Percentiles rank a stretch among this genome's conserved stretches.
Conservation (phyloP, 2,797 vertebrate species). For the Denticeps clupeoides region DNA sequence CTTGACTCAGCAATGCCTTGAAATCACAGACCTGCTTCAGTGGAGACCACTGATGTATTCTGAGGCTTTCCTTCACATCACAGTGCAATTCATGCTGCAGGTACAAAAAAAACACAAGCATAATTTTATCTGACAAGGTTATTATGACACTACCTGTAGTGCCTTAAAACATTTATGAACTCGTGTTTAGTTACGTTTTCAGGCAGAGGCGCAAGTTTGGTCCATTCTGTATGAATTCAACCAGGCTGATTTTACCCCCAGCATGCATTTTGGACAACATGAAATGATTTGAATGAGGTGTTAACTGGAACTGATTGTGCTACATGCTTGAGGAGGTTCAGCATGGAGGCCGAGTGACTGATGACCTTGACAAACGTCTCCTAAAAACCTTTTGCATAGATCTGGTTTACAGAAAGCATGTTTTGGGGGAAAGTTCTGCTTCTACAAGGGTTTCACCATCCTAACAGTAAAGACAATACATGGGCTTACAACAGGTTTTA, state of each 20-base stretch:
- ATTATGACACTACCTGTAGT: background rate
- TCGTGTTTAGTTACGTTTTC: too few species aligned
- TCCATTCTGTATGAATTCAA: constrained; percentile 77
- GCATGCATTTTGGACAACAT: constrained; percentile 70
- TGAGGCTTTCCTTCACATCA: constrained; percentile 73
- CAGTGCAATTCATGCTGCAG: constrained; percentile 47
- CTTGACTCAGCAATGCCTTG: constrained; percentile 66
- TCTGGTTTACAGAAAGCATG: constrained; percentile 73
- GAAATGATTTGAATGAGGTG: constrained; percentile 52
- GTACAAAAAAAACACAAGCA: too few species aligned
- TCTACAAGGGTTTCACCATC: constrained; percentile 65
- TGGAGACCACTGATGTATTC: constrained; percentile 73
- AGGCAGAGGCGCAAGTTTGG: constrained; percentile 77
- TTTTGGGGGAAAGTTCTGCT: constrained; percentile 62
- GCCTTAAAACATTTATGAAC: too few species aligned
- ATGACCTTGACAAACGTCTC: constrained; percentile 69
- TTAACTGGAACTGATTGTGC: constrained; percentile 69
- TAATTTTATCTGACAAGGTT: too few species aligned
- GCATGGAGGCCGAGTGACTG: constrained; percentile 71
- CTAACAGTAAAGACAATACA: constrained; percentile 56
- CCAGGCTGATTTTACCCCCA: constrained; percentile 71
- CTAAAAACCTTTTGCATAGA: constrained; percentile 65
- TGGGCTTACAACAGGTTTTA: constrained; percentile 30
- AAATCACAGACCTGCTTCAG: constrained; percentile 62
- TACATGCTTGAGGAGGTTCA: constrained; percentile 77